Percentiles rank a stretch among this genome's conserved stretches.
Evolutionary conservation across 2,113 vertebrate genomes (phyloP).

Genomic region (Cinclus mexicanus): DNA sequence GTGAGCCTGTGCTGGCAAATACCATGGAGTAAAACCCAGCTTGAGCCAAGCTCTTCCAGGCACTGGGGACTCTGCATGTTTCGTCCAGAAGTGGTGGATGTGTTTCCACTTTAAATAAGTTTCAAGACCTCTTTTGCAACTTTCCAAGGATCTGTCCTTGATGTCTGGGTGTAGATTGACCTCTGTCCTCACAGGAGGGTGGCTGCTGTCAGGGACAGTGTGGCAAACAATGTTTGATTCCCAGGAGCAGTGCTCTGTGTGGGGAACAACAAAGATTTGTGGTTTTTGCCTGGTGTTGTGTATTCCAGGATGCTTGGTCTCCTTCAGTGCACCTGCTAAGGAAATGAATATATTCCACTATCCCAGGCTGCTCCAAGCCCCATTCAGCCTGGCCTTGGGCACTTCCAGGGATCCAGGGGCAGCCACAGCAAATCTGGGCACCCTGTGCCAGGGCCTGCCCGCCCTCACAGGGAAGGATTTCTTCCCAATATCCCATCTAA

Average conservation of each 20-base stretch:
- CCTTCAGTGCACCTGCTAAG: not conserved
- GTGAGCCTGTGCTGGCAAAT: not conserved
- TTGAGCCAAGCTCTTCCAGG: accelerated
- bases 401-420: not conserved
- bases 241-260: not conserved
- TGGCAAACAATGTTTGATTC: not conserved
- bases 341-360: not conserved
- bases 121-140: not conserved
- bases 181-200: not conserved
- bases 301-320: not conserved
- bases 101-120: not conserved
- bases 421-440: not conserved
- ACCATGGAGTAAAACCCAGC: not conserved
- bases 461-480: not conserved
- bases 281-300: not conserved
- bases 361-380: not conserved
- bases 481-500: not conserved
- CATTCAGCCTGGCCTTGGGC: accelerated
- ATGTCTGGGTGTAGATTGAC: not conserved
- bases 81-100: accelerated
- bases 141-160: not conserved
- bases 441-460: accelerated
- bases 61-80: accelerated
- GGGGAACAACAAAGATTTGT: not conserved
- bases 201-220: not conserved